These are phyloP conservation scores for Magallana gigas DNA, from an alignment of 1,140 invertebrate genomes.

Conservation along the genomic window DNA sequence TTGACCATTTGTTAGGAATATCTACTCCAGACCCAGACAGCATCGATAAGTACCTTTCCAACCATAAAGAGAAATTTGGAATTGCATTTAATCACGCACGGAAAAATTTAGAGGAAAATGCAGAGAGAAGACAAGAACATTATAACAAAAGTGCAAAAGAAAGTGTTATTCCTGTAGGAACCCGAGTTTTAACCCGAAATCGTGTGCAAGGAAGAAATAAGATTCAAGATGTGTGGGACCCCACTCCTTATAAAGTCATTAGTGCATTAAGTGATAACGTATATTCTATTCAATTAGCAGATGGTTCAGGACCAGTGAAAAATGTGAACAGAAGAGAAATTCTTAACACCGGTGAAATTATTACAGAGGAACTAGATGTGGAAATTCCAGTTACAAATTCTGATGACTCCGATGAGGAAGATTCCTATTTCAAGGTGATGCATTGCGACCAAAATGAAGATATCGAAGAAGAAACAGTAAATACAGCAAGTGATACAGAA, in stretches of 20 bases:
- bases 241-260: conserved; percentile 15
- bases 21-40: background rate
- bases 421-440: background rate
- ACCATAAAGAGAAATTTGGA: no score
- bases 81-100: no score
- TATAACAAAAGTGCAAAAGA: background rate
- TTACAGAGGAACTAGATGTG: no score
- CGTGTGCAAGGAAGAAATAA: background rate
- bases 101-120: conserved; percentile 24
- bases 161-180: background rate
- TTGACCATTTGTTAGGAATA: conserved; percentile 31
- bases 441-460: background rate
- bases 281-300: no score
- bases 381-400: no score
- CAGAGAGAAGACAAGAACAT: background rate
- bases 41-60: no score
- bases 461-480: background rate
- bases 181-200: conserved; percentile 33
- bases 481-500: background rate
- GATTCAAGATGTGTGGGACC: conserved; percentile 23
- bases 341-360: no score
- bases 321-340: no score
- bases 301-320: no score
- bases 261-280: background rate
- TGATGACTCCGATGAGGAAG: background rate